phyloP scores from a whole-genome alignment of 2,113 vertebrate genomes.

The Carassius auratus region DNA sequence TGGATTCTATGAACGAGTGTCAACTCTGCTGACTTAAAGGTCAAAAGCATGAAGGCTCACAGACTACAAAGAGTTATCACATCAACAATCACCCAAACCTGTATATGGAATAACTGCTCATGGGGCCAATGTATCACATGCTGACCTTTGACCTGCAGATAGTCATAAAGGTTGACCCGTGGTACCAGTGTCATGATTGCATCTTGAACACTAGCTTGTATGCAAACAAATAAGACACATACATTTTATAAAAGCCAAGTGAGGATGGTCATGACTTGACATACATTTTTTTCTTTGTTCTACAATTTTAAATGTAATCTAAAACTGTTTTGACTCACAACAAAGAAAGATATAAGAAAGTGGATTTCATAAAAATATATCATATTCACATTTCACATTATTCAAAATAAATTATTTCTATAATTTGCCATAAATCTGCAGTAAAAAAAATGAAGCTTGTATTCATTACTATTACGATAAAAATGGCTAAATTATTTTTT shows the following conservation, averaged over 20 bases:
- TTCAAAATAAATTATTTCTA: too few species aligned
- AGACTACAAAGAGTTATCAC: background rate
- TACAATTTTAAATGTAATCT: background rate
- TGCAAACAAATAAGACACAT: background rate
- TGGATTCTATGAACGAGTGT: background rate
- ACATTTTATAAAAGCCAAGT: background rate
- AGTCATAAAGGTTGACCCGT: background rate
- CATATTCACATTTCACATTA: too few species aligned
- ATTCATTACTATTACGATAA: too few species aligned
- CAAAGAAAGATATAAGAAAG: too few species aligned
- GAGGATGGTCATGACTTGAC: background rate
- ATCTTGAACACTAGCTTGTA: background rate
- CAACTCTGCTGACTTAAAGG: background rate
- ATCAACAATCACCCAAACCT: background rate
- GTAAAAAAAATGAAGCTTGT: too few species aligned
- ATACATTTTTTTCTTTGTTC: background rate
- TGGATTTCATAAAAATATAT: too few species aligned
- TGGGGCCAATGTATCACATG: background rate
- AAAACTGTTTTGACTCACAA: too few species aligned
- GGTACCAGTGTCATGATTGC: background rate
- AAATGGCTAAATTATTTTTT: too few species aligned
- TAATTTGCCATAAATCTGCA: too few species aligned
- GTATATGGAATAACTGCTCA: background rate
- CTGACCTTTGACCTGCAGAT: background rate
- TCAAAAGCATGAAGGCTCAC: background rate